A percentile compares a stretch with the other conserved stretches of the same genome.
These are phyloP conservation scores for Porites rus DNA, from an alignment of 92 coral and sea anemone genomes.

Conservation along the genomic window DNA sequence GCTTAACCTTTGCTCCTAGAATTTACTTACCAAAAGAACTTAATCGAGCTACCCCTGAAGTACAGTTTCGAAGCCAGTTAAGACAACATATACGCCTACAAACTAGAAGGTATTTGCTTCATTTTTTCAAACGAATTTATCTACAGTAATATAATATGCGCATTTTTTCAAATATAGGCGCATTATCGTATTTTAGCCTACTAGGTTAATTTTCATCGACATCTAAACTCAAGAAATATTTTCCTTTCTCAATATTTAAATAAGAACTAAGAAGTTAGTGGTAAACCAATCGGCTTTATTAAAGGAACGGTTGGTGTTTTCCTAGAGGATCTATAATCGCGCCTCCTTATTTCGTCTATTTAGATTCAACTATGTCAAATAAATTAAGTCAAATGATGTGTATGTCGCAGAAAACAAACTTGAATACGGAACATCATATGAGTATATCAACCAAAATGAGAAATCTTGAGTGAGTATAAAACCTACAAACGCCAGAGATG, in stretches of 20 bases:
- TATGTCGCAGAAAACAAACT: no score
- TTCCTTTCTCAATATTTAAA: no score
- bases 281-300: neutral
- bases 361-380: neutral
- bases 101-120: constrained; percentile 18
- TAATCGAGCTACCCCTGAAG: neutral
- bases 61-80: neutral
- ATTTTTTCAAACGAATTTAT: neutral
- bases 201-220: neutral
- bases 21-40: neutral
- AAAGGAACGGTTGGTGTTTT: neutral
- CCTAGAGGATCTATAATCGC: neutral
- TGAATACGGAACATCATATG: no score
- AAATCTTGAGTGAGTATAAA: no score
- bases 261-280: neutral
- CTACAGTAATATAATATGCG: neutral
- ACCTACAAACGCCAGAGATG: no score
- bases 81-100: neutral
- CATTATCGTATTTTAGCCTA: neutral
- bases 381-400: no score
- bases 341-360: neutral
- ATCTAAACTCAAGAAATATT: neutral
- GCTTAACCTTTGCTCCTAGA: neutral
- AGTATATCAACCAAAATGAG: no score
- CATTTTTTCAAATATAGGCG: neutral